phyloP scores from a whole-genome alignment of 2,113 vertebrate species.

The Urocynchramus pylzowi region DNA sequence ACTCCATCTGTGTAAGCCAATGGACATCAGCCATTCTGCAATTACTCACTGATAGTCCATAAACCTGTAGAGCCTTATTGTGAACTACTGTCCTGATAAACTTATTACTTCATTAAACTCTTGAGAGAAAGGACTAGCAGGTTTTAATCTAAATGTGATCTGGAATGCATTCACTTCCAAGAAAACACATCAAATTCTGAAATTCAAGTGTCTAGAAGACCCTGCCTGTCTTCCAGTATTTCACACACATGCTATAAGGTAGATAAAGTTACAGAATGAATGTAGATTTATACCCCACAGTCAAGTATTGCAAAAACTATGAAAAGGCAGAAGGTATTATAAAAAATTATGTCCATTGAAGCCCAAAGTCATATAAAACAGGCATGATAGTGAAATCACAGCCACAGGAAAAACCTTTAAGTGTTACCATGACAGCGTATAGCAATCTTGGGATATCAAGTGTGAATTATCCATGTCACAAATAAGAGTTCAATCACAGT shows the following conservation, averaged over 20 bases:
- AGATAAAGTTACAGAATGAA: background rate
- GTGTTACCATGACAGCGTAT: background rate
- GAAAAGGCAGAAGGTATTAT: background rate
- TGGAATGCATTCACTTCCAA: background rate
- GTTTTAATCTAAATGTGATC: background rate
- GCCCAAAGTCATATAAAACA: background rate
- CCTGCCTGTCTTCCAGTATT: background rate
- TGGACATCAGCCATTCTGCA: background rate
- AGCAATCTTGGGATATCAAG: background rate
- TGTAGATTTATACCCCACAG: rapidly evolving
- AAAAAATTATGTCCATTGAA: background rate
- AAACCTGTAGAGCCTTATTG: background rate
- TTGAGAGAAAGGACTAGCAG: background rate
- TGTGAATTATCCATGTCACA: background rate
- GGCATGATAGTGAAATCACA: background rate
- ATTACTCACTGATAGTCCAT: background rate
- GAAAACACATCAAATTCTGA: background rate
- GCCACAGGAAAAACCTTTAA: background rate
- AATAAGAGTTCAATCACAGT: background rate
- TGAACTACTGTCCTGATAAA: background rate
- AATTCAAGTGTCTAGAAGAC: background rate
- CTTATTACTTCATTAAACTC: background rate
- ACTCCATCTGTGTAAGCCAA: background rate
- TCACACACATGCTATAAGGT: background rate
- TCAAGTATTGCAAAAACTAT: background rate